phyloP scores from a whole-genome alignment of 2,113 vertebrate genomes.

The Elgaria multicarinata region DNA sequence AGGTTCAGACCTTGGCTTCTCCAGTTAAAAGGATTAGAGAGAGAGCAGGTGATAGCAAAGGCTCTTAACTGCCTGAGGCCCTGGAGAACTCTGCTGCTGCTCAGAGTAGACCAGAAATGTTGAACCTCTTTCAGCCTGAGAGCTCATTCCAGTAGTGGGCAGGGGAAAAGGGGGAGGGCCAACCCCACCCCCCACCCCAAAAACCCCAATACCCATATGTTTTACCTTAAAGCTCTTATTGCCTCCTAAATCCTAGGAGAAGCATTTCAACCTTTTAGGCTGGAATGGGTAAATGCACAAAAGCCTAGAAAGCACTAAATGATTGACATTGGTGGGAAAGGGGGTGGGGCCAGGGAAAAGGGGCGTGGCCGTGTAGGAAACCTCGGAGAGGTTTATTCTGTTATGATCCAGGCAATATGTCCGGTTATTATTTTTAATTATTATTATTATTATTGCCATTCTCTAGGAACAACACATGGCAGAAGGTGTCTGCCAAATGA shows the following conservation, averaged over 20 bases:
- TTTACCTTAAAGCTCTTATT: too few species aligned
- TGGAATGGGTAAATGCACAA: too few species aligned
- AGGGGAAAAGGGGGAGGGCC: too few species aligned
- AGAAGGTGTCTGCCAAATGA: not conserved
- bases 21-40: not conserved
- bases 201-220: too few species aligned
- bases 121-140: too few species aligned
- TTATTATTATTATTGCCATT: not conserved
- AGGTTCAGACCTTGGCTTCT: not conserved
- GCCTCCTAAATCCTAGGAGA: too few species aligned
- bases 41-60: not conserved
- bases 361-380: not conserved
- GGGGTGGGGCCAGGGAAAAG: too few species aligned
- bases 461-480: not conserved
- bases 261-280: too few species aligned
- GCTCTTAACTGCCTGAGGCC: not conserved
- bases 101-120: not conserved
- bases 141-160: too few species aligned
- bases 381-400: not conserved
- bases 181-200: too few species aligned
- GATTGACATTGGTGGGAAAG: too few species aligned
- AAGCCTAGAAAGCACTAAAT: too few species aligned
- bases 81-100: not conserved
- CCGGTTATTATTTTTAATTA: not conserved
- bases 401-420: not conserved